Base-by-base conservation (phyloP, 2,113 vertebrate genomes). In the Sminthopsis crassicaudata region DNA sequence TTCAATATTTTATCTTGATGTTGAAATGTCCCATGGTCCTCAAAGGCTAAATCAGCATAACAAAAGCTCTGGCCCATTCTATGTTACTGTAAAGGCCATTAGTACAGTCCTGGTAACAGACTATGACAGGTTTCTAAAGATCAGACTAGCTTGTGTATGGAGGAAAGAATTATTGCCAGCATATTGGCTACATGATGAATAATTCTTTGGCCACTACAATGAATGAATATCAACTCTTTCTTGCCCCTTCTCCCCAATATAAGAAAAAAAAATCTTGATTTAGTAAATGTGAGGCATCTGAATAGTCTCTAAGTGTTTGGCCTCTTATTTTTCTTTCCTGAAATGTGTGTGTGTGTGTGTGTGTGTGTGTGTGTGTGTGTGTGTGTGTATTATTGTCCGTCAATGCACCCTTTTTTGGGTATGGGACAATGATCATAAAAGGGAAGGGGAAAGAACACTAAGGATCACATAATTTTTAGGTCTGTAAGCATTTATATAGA, bases 171-270 rank as follows among this genome's bases (percentile, higher is more conserved):
- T 2, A 2, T 84, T 42, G 22, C n/a, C 67, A 84, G n/a, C 22
- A 84, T 19, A 84, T 16, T 84, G 19, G n/a, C 16, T 19, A 84
- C 2, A 23, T 42, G 8, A 19, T 84, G n/a, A 76, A 19, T 60
- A 30, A 67, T 67, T 84, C n/a, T 23, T 42, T 84, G 19, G 67
- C 67, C 67, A 84, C 4, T 8, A 7, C 36, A 84, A 84, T 84
- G 2, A 84, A 84, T 84, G n/a, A 42, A 84, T 84, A 1, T 84
- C 6, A 84, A 19, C 36, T 84, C 16, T 51, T 51, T 51, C 50
- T 9, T 4, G 2, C n/a, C 0, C 67, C 10, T 7, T 2, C 2
- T 14, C 16, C 36, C 67, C 12, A 48, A 5, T 7, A 2, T 0
- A 19, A 76, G n/a, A 76, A 19, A n/a, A 7, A n/a, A 84, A 42